These are phyloP conservation scores for Chunga burmeisteri DNA, from an alignment of 2,113 vertebrate species.

Conservation along the genomic window DNA sequence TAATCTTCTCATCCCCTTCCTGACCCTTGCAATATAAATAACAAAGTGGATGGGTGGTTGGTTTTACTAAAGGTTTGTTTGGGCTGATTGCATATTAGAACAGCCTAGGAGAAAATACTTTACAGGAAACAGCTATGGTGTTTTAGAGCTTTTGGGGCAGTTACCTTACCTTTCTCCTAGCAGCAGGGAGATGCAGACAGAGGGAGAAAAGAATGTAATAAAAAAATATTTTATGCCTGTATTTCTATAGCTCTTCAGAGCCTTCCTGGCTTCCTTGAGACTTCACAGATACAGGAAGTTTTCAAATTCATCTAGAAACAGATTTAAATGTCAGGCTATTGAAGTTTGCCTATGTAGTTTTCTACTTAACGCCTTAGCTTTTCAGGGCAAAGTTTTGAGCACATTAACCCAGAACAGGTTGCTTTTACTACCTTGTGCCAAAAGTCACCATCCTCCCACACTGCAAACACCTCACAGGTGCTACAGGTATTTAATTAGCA, in stretches of 20 bases:
- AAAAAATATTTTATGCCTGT: not conserved
- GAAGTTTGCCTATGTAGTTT: not conserved
- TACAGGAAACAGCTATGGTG: not conserved
- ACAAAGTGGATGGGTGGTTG: not conserved
- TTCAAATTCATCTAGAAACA: not conserved
- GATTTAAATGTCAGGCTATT: not conserved
- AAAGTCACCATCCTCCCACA: not conserved
- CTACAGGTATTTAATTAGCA: not conserved
- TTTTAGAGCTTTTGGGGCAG: not conserved
- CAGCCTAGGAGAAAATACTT: not conserved
- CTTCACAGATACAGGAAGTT: not conserved
- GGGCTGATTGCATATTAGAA: not conserved
- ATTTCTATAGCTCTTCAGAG: constrained; percentile 3
- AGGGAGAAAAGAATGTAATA: constrained; percentile 9
- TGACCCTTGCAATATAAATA: not conserved
- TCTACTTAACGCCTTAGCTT: not conserved
- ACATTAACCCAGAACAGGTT: not conserved
- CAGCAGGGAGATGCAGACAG: not conserved
- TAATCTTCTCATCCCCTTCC: not conserved
- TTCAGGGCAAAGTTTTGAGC: not conserved
- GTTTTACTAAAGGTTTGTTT: not conserved
- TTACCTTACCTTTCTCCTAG: not conserved
- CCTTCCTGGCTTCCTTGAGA: not conserved
- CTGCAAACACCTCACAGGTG: not conserved
- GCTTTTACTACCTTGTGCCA: not conserved